phyloP scores from a whole-genome alignment of 2,888 invertebrate species.

The Elysia crispata region DNA sequence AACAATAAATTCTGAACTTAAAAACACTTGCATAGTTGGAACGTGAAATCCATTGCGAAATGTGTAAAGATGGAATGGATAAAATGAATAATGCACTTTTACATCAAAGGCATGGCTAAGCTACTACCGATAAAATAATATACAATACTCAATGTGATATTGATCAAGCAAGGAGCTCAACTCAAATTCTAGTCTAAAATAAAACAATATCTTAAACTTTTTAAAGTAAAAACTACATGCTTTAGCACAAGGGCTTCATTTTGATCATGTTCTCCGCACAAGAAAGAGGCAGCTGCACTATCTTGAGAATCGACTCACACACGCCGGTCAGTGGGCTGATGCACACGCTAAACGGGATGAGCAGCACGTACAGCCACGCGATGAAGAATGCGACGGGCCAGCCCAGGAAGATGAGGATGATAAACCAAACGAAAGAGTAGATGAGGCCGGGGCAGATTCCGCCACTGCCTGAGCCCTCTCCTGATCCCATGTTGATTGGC shows the following conservation, averaged over 20 bases:
- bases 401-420: constrained; percentile 72
- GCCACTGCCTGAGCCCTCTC: constrained; percentile 52
- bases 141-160: too few relatives aligned
- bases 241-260: constrained; percentile 71
- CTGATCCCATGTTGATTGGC: constrained; percentile 57
- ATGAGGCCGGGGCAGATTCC: constrained; percentile 65
- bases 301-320: constrained; percentile 69
- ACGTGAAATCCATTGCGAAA: too few relatives aligned
- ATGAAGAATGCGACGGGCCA: constrained; percentile 75
- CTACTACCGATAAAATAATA: too few relatives aligned
- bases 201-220: too few relatives aligned
- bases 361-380: constrained; percentile 74
- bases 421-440: constrained; percentile 74
- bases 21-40: too few relatives aligned
- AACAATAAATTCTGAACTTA: too few relatives aligned
- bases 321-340: constrained; percentile 68
- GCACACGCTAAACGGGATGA: constrained; percentile 74
- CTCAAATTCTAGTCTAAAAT: too few relatives aligned
- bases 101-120: too few relatives aligned
- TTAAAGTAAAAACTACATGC: not conserved
- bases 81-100: too few relatives aligned
- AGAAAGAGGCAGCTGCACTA: constrained; percentile 72
- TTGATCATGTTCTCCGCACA: constrained; percentile 72
- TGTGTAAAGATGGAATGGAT: too few relatives aligned
- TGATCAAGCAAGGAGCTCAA: too few relatives aligned